Evolutionary conservation across 2,888 invertebrate genomes (phyloP).

Genomic region (Pinctada fucata): DNA sequence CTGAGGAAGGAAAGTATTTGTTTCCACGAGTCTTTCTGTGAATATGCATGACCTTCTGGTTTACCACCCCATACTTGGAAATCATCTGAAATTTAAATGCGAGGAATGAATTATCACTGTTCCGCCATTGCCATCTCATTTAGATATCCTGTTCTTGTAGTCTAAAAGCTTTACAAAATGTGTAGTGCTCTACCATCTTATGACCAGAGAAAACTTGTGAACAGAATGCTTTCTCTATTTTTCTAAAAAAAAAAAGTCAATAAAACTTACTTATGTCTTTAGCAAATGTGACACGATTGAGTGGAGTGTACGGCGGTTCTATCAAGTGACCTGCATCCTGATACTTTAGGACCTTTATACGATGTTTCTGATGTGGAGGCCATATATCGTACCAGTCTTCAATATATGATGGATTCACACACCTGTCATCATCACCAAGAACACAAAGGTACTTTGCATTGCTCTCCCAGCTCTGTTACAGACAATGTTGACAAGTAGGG

Average conservation of each 20-base stretch:
- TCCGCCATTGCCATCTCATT: no score
- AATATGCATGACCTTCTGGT: neutral
- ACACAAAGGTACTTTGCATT: neutral
- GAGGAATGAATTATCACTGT: no score
- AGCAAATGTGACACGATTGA: neutral
- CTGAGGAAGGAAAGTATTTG: constrained; percentile 4
- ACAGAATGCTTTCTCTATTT: no score
- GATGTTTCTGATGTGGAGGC: neutral
- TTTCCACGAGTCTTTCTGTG: constrained; percentile 17
- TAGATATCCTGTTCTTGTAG: no score
- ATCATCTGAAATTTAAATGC: neutral
- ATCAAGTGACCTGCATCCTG: neutral
- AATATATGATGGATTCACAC: neutral
- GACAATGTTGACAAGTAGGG: no score
- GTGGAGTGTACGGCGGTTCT: neutral
- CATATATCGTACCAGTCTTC: neutral
- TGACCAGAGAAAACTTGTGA: no score
- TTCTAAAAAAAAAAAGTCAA: no score
- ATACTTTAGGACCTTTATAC: neutral
- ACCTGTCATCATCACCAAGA: neutral
- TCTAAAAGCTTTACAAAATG: no score
- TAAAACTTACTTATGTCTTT: no score
- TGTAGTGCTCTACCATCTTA: no score
- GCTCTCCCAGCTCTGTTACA: neutral
- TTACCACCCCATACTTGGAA: constrained; percentile 15